Percentiles rank a stretch among this genome's conserved stretches.
Conservation (phyloP, 1,140 invertebrate genomes). For the Cecropterus lyciades region DNA sequence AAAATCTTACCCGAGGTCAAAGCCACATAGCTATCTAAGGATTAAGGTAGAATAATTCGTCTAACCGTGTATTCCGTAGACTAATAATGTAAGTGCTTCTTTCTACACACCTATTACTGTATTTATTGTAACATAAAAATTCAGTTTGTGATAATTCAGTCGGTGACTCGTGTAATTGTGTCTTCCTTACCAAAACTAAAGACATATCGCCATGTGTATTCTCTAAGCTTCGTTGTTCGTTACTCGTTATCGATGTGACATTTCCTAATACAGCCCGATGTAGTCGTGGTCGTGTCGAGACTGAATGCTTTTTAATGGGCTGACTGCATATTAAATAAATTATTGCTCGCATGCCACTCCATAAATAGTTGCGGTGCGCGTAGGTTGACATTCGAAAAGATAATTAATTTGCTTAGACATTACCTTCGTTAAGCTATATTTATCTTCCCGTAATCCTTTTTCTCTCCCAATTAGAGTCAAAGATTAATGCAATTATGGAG, state of each 20-base stretch:
- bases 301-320: slow-evolving; percentile 79
- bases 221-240: background rate
- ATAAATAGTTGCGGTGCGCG: slow-evolving; percentile 55
- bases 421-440: slow-evolving; percentile 1
- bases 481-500: background rate
- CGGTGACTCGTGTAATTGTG: too few relatives aligned
- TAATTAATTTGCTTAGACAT: slow-evolving; percentile 63
- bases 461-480: background rate
- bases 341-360: slow-evolving; percentile 64
- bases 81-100: too few relatives aligned
- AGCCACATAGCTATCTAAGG: too few relatives aligned
- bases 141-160: too few relatives aligned
- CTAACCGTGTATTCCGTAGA: too few relatives aligned
- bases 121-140: too few relatives aligned
- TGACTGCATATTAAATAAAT: slow-evolving; percentile 77
- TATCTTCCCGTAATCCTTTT: too few relatives aligned
- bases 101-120: too few relatives aligned
- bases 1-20: too few relatives aligned
- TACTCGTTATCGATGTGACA: slow-evolving; percentile 18
- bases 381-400: slow-evolving; percentile 64
- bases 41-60: too few relatives aligned
- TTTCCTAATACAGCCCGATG: slow-evolving; percentile 58
- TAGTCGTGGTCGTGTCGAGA: slow-evolving; percentile 47
- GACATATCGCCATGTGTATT: background rate
- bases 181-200: too few relatives aligned